phyloP scores from a whole-genome alignment of 64 coral and sea anemone genomes.

The Hydrozoanthus tunicans region DNA sequence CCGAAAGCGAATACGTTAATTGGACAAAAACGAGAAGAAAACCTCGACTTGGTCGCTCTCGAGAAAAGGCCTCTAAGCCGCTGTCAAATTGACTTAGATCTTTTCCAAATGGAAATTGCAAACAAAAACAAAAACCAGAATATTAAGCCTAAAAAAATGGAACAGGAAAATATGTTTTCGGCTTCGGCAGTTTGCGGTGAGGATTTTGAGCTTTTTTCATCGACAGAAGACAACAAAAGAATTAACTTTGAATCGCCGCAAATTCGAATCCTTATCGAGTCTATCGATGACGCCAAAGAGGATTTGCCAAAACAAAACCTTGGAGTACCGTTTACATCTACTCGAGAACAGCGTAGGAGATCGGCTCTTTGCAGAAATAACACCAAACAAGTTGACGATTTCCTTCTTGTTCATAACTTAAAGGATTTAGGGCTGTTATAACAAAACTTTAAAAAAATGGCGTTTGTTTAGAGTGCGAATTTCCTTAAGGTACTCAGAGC shows the following conservation, averaged over 20 bases:
- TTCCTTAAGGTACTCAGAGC: neutral
- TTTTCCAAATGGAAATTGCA: conserved; percentile 38
- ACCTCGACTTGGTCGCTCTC: neutral
- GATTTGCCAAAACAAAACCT: conserved; percentile 52
- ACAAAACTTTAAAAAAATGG: neutral
- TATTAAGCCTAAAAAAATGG: neutral
- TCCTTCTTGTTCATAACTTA: conserved; percentile 86
- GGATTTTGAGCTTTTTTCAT: conserved; percentile 13
- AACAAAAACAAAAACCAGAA: neutral
- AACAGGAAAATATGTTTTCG: neutral
- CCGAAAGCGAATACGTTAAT: conserved; percentile 35
- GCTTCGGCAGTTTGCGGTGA: neutral
- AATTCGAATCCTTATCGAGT: conserved; percentile 89
- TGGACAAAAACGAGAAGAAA: neutral
- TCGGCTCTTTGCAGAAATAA: conserved; percentile 85
- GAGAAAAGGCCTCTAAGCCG: conserved; percentile 74
- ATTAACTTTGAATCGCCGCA: conserved; percentile 46
- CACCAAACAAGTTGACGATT: conserved; percentile 91
- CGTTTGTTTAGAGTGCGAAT: neutral
- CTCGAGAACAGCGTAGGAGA: conserved; percentile 79
- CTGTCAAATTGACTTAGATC: conserved; percentile 79
- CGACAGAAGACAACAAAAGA: neutral
- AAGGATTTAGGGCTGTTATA: conserved; percentile 78
- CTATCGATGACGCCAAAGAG: conserved; percentile 73
- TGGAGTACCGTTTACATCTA: conserved; percentile 64